These are phyloP conservation scores for Tenrec ecaudatus DNA, from an alignment of 2,113 vertebrate genomes.

Conservation along the genomic window DNA sequence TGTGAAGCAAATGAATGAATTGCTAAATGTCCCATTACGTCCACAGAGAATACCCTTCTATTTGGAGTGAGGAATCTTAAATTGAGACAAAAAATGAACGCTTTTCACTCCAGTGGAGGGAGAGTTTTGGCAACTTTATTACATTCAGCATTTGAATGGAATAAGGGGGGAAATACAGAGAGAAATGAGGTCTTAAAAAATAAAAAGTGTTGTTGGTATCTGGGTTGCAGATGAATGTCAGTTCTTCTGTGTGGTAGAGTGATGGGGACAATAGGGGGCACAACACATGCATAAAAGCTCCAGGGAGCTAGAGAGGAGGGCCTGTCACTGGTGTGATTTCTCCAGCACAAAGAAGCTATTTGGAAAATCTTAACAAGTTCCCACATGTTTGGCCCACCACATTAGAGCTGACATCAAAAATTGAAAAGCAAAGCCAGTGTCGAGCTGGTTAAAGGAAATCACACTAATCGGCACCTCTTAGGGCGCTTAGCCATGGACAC, in stretches of 20 bases:
- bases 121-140: slow-evolving; percentile 87
- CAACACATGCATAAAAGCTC: slow-evolving; percentile 60
- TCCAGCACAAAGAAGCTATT: slow-evolving; percentile 62
- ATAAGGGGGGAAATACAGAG: slow-evolving; percentile 65
- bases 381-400: slow-evolving; percentile 73
- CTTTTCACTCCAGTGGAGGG: slow-evolving; percentile 87
- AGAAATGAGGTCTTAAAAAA: slow-evolving; percentile 78
- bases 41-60: slow-evolving; percentile 87
- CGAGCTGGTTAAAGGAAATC: slow-evolving; percentile 81
- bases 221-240: slow-evolving; percentile 65
- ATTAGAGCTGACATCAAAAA: slow-evolving; percentile 82
- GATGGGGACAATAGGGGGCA: slow-evolving; percentile 60
- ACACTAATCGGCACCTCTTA: slow-evolving; percentile 73
- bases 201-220: slow-evolving; percentile 61
- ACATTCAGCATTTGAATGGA: slow-evolving; percentile 79
- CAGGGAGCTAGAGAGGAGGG: neutral
- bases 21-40: slow-evolving; percentile 91
- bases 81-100: slow-evolving; percentile 88
- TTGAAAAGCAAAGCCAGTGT: slow-evolving; percentile 76
- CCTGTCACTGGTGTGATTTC: slow-evolving; percentile 75
- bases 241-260: slow-evolving; percentile 55
- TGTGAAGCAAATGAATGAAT: slow-evolving; percentile 90
- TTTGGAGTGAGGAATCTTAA: slow-evolving; percentile 87
- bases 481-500: slow-evolving; percentile 60
- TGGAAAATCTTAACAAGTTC: slow-evolving; percentile 78